Evolutionary conservation across 1,140 invertebrate genomes (phyloP).

Genomic region (Nephila pilipes): DNA sequence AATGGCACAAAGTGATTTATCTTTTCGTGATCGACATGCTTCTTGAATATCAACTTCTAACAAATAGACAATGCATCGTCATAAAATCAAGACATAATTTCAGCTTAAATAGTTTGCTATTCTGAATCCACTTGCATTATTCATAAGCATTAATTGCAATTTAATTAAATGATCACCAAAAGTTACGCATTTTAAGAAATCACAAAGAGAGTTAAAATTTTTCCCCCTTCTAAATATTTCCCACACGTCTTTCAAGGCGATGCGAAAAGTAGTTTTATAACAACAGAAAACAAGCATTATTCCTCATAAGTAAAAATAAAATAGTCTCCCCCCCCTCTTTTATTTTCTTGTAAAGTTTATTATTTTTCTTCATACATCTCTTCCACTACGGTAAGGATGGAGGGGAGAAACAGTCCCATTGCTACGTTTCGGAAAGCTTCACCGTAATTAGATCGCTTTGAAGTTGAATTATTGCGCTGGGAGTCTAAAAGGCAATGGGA

Average conservation of each 20-base stretch:
- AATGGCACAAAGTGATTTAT: too few species aligned
- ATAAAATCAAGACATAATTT: too few species aligned
- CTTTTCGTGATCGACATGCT: too few species aligned
- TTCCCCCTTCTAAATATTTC: background rate
- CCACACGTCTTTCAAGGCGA: background rate
- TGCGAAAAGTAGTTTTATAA: background rate
- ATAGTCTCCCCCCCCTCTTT: background rate
- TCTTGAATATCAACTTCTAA: too few species aligned
- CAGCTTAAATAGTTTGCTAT: too few species aligned
- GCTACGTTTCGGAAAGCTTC: slow-evolving; percentile 14
- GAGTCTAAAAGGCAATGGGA: slow-evolving; percentile 28
- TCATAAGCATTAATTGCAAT: too few species aligned
- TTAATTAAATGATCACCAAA: background rate
- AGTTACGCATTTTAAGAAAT: background rate
- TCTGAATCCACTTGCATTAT: too few species aligned
- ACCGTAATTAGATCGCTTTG: slow-evolving; percentile 51
- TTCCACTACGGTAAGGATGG: background rate
- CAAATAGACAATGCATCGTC: too few species aligned
- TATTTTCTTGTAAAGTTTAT: slow-evolving; percentile 33
- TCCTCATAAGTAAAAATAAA: slow-evolving; percentile 17
- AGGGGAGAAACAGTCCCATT: background rate
- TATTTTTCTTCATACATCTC: background rate
- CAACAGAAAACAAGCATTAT: background rate
- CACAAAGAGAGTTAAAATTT: background rate
- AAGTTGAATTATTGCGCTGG: slow-evolving; percentile 41